These are phyloP conservation scores for Centropristis striata DNA, from an alignment of 2,113 vertebrate genomes.

Conservation along the genomic window DNA sequence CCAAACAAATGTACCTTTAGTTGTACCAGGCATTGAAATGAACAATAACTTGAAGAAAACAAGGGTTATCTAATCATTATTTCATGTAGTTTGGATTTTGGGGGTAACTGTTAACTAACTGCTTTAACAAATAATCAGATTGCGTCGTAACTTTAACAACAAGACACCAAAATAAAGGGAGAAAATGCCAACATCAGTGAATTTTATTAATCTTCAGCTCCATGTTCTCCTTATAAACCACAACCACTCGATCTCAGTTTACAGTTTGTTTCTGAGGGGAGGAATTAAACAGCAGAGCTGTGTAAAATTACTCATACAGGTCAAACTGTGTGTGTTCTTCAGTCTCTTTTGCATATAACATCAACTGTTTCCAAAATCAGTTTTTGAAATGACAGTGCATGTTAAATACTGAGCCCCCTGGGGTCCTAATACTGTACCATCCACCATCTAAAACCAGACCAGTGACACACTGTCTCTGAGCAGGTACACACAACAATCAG, in stretches of 20 bases:
- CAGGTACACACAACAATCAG: slow-evolving; percentile 55
- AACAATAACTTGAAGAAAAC: too few relatives aligned
- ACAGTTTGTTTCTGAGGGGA: slow-evolving; percentile 80
- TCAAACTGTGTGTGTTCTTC: slow-evolving; percentile 66
- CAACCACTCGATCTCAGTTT: slow-evolving; percentile 75
- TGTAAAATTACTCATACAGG: slow-evolving; percentile 77
- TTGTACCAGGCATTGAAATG: too few relatives aligned
- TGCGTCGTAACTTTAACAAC: slow-evolving; percentile 2
- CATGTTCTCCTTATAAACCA: slow-evolving; percentile 75
- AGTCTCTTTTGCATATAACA: slow-evolving; percentile 81
- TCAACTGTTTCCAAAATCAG: slow-evolving; percentile 73
- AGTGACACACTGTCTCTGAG: slow-evolving; percentile 40
- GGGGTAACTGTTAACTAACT: too few relatives aligned
- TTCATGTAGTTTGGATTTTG: too few relatives aligned
- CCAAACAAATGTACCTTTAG: too few relatives aligned
- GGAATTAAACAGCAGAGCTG: slow-evolving; percentile 74
- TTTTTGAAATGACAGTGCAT: slow-evolving; percentile 69
- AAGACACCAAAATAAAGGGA: slow-evolving; percentile 48
- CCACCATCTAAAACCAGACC: slow-evolving; percentile 48
- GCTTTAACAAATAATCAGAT: background rate
- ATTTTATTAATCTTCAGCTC: slow-evolving; percentile 86
- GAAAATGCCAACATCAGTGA: slow-evolving; percentile 84
- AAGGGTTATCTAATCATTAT: too few relatives aligned
- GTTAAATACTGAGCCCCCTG: slow-evolving; percentile 73
- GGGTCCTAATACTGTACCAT: slow-evolving; percentile 71